Evolutionary conservation across 2,888 invertebrate genomes (phyloP).

Genomic region (Dryobotodes eremita): DNA sequence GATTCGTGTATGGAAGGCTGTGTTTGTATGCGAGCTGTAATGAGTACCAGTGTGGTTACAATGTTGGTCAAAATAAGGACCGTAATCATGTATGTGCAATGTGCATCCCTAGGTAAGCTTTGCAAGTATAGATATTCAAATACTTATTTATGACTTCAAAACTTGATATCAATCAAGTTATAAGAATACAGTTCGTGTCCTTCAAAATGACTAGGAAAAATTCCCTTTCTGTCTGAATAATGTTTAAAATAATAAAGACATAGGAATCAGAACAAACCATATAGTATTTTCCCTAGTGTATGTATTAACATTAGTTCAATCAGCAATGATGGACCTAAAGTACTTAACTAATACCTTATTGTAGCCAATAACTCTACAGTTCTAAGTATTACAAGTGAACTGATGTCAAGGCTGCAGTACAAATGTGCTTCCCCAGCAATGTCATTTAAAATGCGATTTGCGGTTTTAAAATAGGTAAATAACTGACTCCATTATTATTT

Average conservation of each 20-base stretch:
- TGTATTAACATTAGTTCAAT: not conserved
- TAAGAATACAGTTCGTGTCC: not conserved
- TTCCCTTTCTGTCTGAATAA: not conserved
- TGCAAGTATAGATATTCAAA: not conserved
- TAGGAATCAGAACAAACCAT: not conserved
- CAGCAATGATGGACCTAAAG: not conserved
- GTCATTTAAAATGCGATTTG: constrained; percentile 52
- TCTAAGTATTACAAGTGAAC: constrained; percentile 25
- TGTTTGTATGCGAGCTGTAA: constrained; percentile 22
- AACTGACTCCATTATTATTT: constrained; percentile 33
- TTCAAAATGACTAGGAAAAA: not conserved
- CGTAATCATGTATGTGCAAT: not conserved
- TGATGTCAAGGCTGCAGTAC: constrained; percentile 29
- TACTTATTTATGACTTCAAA: not conserved
- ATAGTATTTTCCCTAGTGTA: not conserved
- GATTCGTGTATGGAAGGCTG: constrained; percentile 49
- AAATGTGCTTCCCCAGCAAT: constrained; percentile 21
- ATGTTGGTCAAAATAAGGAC: constrained; percentile 8
- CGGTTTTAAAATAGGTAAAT: constrained; percentile 31
- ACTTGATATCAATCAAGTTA: not conserved
- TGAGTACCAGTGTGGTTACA: constrained; percentile 23
- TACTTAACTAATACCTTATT: not conserved
- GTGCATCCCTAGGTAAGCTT: not conserved
- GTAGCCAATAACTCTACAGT: not conserved
- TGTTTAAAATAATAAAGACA: not conserved